Conservation (phyloP, 53 echinoderm and acorn worm species). For the Echinometra lucunter region DNA sequence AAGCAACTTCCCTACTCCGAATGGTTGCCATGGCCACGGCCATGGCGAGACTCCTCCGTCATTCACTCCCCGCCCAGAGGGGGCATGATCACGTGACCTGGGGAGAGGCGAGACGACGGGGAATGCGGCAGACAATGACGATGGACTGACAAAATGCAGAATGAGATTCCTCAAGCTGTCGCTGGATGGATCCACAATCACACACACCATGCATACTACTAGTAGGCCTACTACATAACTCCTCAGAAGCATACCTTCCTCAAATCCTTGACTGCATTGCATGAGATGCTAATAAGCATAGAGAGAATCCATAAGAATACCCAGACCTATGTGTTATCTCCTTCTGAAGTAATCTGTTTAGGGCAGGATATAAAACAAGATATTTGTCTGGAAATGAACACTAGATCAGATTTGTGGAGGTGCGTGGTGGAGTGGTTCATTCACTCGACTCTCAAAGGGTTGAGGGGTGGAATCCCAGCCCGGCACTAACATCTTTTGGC, state of each 20-base stretch:
- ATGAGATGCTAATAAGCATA: not conserved
- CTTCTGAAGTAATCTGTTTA: no score
- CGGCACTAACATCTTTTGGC: no score
- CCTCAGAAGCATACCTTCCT: not conserved
- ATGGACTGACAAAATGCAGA: conserved; percentile 3
- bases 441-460: no score
- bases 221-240: not conserved
- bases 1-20: not conserved
- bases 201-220: conserved; percentile 6
- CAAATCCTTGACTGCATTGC: not conserved
- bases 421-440: no score
- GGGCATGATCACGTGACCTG: conserved; percentile 53
- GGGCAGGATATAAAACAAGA: no score
- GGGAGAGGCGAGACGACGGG: conserved; percentile 62
- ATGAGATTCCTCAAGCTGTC: conserved; percentile 42
- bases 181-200: not conserved
- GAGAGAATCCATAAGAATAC: not conserved
- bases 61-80: conserved; percentile 53
- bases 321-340: no score
- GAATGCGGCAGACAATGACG: conserved; percentile 52
- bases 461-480: no score
- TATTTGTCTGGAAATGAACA: no score
- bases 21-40: not conserved
- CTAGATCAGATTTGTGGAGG: no score
- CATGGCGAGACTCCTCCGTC: conserved; percentile 47